These are phyloP conservation scores for Anthophora plumipes DNA, from an alignment of 2,888 invertebrate genomes.

Conservation along the genomic window DNA sequence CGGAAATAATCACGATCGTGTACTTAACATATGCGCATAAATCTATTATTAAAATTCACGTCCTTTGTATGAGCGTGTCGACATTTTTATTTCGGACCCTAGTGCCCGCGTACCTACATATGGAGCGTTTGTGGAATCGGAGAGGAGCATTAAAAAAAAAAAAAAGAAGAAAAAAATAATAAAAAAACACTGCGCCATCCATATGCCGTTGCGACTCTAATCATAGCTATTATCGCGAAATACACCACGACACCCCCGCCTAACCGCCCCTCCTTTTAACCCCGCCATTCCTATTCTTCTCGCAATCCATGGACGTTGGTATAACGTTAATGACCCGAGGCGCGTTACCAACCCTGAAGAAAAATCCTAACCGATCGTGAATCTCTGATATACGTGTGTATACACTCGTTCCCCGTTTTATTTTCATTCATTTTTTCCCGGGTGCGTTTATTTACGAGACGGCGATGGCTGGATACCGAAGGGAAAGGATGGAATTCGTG, in stretches of 20 bases:
- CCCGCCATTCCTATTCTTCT: constrained; percentile 56
- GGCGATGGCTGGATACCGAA: background rate
- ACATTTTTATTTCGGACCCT: constrained; percentile 76
- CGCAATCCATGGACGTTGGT: constrained; percentile 37
- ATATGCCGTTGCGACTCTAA: constrained; percentile 78
- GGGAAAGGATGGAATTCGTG: background rate
- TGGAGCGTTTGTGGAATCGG: constrained; percentile 74
- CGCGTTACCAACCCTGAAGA: constrained; percentile 36
- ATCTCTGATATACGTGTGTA: constrained; percentile 8
- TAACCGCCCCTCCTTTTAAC: constrained; percentile 47
- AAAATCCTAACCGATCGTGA: constrained; percentile 49
- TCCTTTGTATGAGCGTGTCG: constrained; percentile 74
- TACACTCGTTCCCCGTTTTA: background rate
- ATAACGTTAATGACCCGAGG: constrained; percentile 57
- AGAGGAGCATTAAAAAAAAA: constrained; percentile 73
- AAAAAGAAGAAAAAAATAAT: no score
- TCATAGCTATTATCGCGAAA: constrained; percentile 73
- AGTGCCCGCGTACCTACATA: constrained; percentile 72
- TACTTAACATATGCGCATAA: constrained; percentile 84
- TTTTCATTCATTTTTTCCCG: constrained; percentile 5
- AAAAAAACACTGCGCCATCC: constrained; percentile 68
- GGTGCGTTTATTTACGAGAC: background rate
- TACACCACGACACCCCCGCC: constrained; percentile 46
- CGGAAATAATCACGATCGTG: constrained; percentile 79
- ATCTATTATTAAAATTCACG: constrained; percentile 83